Conservation (phyloP, 2,888 invertebrate species). For the Ennomos quercinarius region DNA sequence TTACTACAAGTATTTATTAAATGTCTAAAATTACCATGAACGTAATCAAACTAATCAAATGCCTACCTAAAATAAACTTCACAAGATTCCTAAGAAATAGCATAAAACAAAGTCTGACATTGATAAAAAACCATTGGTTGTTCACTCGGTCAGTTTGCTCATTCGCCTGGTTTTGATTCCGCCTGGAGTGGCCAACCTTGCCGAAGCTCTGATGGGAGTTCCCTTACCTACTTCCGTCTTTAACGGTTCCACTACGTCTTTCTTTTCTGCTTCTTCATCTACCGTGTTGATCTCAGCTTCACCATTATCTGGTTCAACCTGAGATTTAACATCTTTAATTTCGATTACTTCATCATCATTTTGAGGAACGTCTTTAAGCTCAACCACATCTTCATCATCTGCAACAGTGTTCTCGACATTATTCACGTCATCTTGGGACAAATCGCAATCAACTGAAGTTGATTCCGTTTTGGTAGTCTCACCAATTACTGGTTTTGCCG, state of each 20-base stretch:
- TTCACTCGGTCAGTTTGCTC: slow-evolving; percentile 57
- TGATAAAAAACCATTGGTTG: neutral
- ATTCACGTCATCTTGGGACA: slow-evolving; percentile 5
- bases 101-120: neutral
- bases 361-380: slow-evolving; percentile 17
- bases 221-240: slow-evolving; percentile 43
- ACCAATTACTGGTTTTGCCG: neutral
- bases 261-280: slow-evolving; percentile 14
- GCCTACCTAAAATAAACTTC: too few species aligned
- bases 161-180: slow-evolving; percentile 64
- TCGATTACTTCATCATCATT: slow-evolving; percentile 21
- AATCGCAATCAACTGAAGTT: neutral
- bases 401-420: slow-evolving; percentile 16
- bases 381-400: slow-evolving; percentile 9
- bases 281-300: neutral
- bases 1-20: too few species aligned
- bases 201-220: slow-evolving; percentile 58
- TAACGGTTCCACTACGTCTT: slow-evolving; percentile 41
- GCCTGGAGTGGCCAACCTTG: slow-evolving; percentile 59
- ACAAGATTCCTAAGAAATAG: neutral
- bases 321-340: slow-evolving; percentile 20
- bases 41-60: too few species aligned
- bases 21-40: too few species aligned
- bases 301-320: slow-evolving; percentile 2
- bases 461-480: neutral